Evolutionary conservation across 2,888 invertebrate genomes (phyloP).

Genomic region (Mythimna lalbum): DNA sequence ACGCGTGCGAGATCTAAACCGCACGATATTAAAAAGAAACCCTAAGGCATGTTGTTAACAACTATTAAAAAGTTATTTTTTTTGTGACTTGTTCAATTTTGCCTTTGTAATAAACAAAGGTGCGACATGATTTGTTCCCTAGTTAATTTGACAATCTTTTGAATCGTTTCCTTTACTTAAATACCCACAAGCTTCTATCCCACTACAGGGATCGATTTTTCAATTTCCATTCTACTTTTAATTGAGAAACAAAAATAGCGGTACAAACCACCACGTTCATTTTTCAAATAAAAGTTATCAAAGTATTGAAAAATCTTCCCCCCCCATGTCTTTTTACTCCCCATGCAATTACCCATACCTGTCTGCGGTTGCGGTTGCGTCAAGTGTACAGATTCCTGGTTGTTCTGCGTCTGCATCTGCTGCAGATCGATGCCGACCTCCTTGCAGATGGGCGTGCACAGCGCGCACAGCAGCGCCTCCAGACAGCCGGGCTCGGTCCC

Average conservation of each 20-base stretch:
- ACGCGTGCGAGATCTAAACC: too few species aligned
- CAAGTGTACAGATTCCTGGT: conserved; percentile 80
- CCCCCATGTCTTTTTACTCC: not conserved
- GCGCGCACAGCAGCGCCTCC: conserved; percentile 86
- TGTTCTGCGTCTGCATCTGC: conserved; percentile 73
- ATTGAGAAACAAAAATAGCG: too few species aligned
- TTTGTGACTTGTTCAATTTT: too few species aligned
- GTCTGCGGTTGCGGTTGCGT: conserved; percentile 80
- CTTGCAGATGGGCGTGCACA: conserved; percentile 88
- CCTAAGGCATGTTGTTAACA: too few species aligned
- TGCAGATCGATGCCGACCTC: conserved; percentile 86
- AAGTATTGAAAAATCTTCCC: too few species aligned
- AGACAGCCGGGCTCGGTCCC: conserved; percentile 79
- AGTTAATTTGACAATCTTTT: not conserved
- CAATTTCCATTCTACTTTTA: too few species aligned
- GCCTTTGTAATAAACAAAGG: too few species aligned
- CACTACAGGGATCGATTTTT: not conserved
- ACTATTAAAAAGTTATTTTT: too few species aligned
- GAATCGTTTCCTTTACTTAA: not conserved
- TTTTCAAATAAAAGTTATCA: too few species aligned
- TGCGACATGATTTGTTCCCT: too few species aligned
- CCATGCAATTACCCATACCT: conserved; percentile 59
- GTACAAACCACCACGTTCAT: too few species aligned
- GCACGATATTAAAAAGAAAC: too few species aligned
- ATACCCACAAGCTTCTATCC: not conserved